These are phyloP conservation scores for Sinocyclocheilus anophthalmus DNA, from an alignment of 2,113 vertebrate species.

Conservation along the genomic window DNA sequence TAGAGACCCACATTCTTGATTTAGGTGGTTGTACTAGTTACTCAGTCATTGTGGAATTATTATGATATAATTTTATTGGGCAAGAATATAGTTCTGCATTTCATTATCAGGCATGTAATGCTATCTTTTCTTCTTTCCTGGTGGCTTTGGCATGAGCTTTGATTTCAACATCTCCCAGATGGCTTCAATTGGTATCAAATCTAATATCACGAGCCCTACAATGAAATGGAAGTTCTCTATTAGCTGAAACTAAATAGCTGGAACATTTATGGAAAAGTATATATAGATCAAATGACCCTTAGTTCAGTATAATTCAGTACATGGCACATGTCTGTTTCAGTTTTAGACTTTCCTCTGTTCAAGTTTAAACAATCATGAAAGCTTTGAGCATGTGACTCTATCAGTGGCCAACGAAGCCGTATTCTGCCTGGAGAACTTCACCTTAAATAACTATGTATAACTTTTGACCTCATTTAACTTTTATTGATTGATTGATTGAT, in stretches of 20 bases:
- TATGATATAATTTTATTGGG: slow-evolving; percentile 48
- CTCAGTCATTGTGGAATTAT: slow-evolving; percentile 33
- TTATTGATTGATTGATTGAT: too few relatives aligned
- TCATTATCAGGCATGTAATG: slow-evolving; percentile 56
- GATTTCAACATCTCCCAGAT: slow-evolving; percentile 58
- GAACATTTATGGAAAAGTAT: slow-evolving; percentile 42
- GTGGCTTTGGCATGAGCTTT: slow-evolving; percentile 53
- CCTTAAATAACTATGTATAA: background rate
- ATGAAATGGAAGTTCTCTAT: slow-evolving; percentile 58
- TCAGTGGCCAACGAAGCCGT: background rate
- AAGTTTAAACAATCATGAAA: slow-evolving; percentile 15
- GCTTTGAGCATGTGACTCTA: background rate
- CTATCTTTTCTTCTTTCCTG: slow-evolving; percentile 51
- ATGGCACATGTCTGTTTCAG: slow-evolving; percentile 29
- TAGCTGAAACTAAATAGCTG: slow-evolving; percentile 47
- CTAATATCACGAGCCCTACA: slow-evolving; percentile 54
- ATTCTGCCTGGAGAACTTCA: background rate
- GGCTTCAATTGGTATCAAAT: slow-evolving; percentile 62
- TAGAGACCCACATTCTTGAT: slow-evolving; percentile 1
- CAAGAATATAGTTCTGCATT: slow-evolving; percentile 38
- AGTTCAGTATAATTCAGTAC: slow-evolving; percentile 45
- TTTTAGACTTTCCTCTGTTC: background rate
- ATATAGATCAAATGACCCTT: slow-evolving; percentile 14
- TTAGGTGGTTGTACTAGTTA: slow-evolving; percentile 23
- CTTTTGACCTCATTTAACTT: too few relatives aligned